A percentile compares a stretch with the other conserved stretches of the same genome.
Conservation (phyloP, 2,113 vertebrate genomes). For the Picathartes gymnocephalus region DNA sequence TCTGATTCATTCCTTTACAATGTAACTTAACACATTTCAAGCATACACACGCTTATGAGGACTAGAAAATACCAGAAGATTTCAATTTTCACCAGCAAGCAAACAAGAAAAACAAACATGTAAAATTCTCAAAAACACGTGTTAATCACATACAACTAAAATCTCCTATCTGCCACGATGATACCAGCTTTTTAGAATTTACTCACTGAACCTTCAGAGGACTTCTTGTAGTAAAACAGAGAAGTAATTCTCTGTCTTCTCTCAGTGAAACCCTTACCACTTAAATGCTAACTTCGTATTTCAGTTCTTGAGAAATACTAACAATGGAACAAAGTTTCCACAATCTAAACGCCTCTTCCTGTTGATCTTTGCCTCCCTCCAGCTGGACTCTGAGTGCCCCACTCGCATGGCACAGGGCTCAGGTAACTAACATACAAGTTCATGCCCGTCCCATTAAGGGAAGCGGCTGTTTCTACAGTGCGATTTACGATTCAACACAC, state of each 20-base stretch:
- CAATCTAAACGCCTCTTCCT: neutral
- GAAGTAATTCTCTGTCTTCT: neutral
- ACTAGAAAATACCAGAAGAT: neutral
- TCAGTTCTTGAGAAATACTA: neutral
- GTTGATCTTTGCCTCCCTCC: neutral
- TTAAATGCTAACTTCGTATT: neutral
- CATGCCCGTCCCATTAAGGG: fast-evolving
- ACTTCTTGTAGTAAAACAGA: neutral
- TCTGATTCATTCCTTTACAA: neutral
- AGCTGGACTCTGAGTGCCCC: fast-evolving
- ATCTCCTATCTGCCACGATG: neutral
- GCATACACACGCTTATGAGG: fast-evolving
- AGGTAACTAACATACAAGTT: neutral
- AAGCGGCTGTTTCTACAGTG: fast-evolving
- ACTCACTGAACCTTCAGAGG: neutral
- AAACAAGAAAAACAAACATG: neutral
- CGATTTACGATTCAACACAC: fast-evolving
- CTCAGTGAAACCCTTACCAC: fast-evolving
- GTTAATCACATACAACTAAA: neutral
- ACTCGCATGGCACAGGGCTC: fast-evolving
- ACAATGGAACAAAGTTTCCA: neutral
- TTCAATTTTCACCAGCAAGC: neutral
- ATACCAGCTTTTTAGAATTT: neutral
- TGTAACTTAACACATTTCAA: neutral
- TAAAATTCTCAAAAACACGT: neutral